phyloP scores from a whole-genome alignment of 2,113 vertebrate genomes.

The Bucco capensis region DNA sequence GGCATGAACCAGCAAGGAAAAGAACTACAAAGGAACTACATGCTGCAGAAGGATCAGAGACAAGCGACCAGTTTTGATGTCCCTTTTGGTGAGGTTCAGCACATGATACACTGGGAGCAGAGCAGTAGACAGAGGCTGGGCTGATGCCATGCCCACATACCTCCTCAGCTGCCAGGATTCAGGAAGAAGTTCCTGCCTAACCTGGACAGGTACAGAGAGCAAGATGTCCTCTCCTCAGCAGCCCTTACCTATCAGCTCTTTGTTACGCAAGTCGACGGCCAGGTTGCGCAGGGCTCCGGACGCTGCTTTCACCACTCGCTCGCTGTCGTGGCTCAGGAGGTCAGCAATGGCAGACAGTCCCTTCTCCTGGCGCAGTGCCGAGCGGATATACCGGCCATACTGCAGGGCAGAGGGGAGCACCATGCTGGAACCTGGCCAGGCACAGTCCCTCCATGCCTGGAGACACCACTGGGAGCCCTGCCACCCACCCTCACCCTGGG shows the following conservation, averaged over 20 bases:
- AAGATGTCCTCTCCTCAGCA: accelerated
- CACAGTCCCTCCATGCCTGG: accelerated
- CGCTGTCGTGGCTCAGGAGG: slow-evolving; percentile 82
- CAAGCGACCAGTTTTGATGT: accelerated
- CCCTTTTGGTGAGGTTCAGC: neutral
- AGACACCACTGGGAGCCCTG: accelerated
- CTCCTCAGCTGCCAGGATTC: neutral
- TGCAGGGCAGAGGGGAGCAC: slow-evolving; percentile 20
- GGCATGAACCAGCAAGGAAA: neutral
- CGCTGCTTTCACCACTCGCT: slow-evolving; percentile 90
- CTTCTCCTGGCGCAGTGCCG: slow-evolving; percentile 87
- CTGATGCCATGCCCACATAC: accelerated
- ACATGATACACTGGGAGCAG: neutral
- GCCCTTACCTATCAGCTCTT: slow-evolving; percentile 87
- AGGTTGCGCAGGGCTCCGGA: slow-evolving; percentile 93
- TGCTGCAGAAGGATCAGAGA: neutral
- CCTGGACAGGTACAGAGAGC: accelerated
- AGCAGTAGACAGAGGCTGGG: accelerated
- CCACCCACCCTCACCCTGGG: neutral
- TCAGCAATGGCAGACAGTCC: slow-evolving; percentile 88
- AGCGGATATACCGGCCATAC: slow-evolving; percentile 90
- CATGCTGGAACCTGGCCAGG: neutral
- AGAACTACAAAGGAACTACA: neutral
- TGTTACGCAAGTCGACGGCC: slow-evolving; percentile 88
- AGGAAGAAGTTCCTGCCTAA: neutral